phyloP scores from a whole-genome alignment of 2,113 vertebrate species.

The Hydrolagus affinis region DNA sequence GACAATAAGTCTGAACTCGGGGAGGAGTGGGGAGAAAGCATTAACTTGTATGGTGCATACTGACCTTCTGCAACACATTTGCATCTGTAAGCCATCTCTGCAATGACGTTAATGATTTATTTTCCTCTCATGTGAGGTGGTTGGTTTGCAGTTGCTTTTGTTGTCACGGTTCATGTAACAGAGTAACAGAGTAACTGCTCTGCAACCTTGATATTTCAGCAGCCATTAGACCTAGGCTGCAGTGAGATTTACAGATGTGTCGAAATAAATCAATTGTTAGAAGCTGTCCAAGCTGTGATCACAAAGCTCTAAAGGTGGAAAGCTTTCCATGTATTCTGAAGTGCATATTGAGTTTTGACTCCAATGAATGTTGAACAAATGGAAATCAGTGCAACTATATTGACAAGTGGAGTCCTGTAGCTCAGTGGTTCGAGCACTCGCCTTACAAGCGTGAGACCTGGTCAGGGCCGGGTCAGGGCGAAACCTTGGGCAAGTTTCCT shows the following conservation, averaged over 20 bases:
- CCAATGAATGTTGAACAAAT: neutral
- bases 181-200: neutral
- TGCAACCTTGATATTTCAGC: constrained; percentile 19
- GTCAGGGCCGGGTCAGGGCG: no score
- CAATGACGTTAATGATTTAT: neutral
- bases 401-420: no score
- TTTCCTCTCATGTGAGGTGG: neutral
- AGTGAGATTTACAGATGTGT: neutral
- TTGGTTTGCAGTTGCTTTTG: neutral
- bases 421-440: no score
- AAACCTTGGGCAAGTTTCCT: no score
- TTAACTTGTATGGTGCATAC: no score
- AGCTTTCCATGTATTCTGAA: neutral
- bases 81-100: neutral
- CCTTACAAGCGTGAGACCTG: no score
- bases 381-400: neutral
- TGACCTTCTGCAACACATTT: neutral
- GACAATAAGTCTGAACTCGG: no score
- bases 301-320: neutral
- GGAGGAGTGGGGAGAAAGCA: no score
- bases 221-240: neutral
- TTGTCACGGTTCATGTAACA: neutral
- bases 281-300: neutral
- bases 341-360: no score
- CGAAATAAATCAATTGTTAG: constrained; percentile 5